Evolutionary conservation across 2,797 vertebrate genomes (phyloP).

Genomic region (Steatocranus sp.): DNA sequence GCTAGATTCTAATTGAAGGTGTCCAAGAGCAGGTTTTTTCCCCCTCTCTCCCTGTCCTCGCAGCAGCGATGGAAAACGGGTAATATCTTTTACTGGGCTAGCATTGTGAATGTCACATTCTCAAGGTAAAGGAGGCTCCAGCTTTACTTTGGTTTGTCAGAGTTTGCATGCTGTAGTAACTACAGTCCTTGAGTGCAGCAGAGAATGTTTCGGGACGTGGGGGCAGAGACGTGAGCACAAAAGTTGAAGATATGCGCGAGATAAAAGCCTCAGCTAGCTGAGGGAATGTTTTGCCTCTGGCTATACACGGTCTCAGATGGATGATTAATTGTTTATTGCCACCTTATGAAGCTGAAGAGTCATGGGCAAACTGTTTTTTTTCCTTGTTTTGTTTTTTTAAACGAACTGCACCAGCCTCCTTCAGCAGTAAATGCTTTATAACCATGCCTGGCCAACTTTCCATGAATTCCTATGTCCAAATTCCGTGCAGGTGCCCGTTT

Average conservation of each 20-base stretch:
- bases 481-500: constrained; percentile 55
- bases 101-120: background rate
- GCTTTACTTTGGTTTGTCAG: background rate
- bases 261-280: background rate
- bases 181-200: background rate
- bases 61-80: constrained; percentile 17
- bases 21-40: constrained; percentile 4
- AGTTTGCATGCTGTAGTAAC: background rate
- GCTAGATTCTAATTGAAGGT: constrained; percentile 33
- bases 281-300: constrained; percentile 8
- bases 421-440: constrained; percentile 14
- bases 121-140: constrained; percentile 1
- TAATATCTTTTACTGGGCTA: constrained; percentile 15
- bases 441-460: constrained; percentile 20
- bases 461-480: constrained; percentile 24
- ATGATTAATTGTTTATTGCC: constrained; percentile 43
- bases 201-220: background rate
- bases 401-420: background rate
- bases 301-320: constrained; percentile 2
- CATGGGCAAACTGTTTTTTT: background rate
- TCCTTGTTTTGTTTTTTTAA: background rate
- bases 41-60: background rate
- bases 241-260: background rate
- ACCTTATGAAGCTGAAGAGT: constrained; percentile 2
- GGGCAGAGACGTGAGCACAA: background rate